Conservation (phyloP, 1,140 invertebrate genomes). For the Sitodiplosis mosellana region DNA sequence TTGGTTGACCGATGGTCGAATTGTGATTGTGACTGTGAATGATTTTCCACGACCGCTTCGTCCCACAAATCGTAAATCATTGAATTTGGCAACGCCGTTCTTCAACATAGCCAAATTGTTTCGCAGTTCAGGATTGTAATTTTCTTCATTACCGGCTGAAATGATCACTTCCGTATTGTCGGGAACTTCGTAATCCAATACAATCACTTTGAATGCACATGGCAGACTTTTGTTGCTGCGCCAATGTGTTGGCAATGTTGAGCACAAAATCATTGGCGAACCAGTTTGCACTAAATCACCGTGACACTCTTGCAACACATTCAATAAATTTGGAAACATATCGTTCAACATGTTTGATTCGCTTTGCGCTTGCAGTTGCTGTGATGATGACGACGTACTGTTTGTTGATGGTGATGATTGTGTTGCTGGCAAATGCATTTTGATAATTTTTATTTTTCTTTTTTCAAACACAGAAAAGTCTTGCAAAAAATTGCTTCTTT, state of each 20-base stretch:
- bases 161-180: slow-evolving; percentile 90
- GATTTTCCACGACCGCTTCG: slow-evolving; percentile 87
- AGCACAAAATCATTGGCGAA: slow-evolving; percentile 81
- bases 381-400: too few species aligned
- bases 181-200: slow-evolving; percentile 62
- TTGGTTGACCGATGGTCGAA: slow-evolving; percentile 34
- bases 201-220: slow-evolving; percentile 80
- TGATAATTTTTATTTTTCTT: neutral
- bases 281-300: slow-evolving; percentile 80
- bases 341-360: slow-evolving; percentile 27
- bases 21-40: slow-evolving; percentile 74
- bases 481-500: neutral
- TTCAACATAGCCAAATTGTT: slow-evolving; percentile 89
- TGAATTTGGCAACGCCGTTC: slow-evolving; percentile 93
- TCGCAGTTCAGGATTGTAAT: slow-evolving; percentile 81
- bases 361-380: too few species aligned
- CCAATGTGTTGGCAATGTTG: slow-evolving; percentile 79
- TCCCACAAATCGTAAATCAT: slow-evolving; percentile 91
- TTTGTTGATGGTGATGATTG: too few species aligned
- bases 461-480: neutral
- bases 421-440: too few species aligned
- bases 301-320: slow-evolving; percentile 67
- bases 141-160: slow-evolving; percentile 90
- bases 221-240: slow-evolving; percentile 92
- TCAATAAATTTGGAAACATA: slow-evolving; percentile 47